Evolutionary conservation across 2,797 vertebrate genomes (phyloP), one percentile per base, ranked within the genome.

Genomic region (Chiroxiphia lanceolata): DNA sequence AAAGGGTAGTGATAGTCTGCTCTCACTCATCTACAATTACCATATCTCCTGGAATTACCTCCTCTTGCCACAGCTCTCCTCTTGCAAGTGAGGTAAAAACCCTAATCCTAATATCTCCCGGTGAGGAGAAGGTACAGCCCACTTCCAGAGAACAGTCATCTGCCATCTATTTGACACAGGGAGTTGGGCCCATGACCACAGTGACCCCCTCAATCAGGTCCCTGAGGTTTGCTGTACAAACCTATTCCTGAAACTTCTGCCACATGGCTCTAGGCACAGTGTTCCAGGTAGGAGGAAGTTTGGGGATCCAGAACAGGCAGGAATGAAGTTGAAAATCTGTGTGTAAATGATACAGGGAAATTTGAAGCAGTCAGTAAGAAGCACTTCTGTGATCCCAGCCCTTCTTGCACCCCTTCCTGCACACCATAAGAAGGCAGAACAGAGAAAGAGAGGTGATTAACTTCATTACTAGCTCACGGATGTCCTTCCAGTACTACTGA

Each of bases 161-260:
- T 78, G 51, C 53, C 65, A 36, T 18, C 34, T 40, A 33, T 47
- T 16, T 61, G 64, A 59, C 70, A 57, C 10, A 27, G 44, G 48
- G 11, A 33, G n/a, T 9, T 25, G 11, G 17, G 17, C 17, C 40
- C 15, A 14, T 15, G 15, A 53, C 38, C 0, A 0, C 63, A 71
- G 21, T 0, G 0, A 17, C 23, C 15, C 17, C 27, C 36, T 72
- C 54, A 14, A 9, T 27, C 67, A 45, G 11, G 3, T 9, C 36
- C 23, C 47, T 2, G 22, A 57, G 34, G 22, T n/a, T 27, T 38
- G 34, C 2, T 1, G 13, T 13, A 53, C 13, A 38, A 79, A 63
- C 25, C 47, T n/a, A 13, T 50, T 61, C 54, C 59, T 71, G 65
- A 64, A 71, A 33, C 36, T 57, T 64, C 42, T 44, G 50, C 27